A percentile compares a stretch with the other conserved stretches of the same genome.
Conservation (phyloP, 2,113 vertebrate species). For the Ifrita kowaldi region DNA sequence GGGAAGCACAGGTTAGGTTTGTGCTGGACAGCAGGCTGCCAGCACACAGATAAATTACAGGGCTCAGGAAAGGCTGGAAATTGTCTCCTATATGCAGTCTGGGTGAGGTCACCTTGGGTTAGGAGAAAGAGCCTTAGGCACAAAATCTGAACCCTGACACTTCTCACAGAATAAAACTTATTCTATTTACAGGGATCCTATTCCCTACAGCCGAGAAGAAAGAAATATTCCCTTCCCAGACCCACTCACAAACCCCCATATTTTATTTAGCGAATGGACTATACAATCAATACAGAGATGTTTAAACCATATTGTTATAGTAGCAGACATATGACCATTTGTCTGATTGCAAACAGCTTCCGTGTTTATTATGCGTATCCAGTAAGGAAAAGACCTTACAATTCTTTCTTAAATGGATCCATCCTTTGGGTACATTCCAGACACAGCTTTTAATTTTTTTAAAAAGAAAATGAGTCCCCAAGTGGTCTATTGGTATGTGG, state of each 20-base stretch:
- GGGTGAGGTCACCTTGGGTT: neutral
- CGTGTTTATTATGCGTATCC: neutral
- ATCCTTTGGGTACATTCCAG: neutral
- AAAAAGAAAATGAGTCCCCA: neutral
- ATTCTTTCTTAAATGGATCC: neutral
- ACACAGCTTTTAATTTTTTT: neutral
- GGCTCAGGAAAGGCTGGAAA: neutral
- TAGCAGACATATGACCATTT: neutral
- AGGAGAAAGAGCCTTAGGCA: neutral
- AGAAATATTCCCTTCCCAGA: neutral
- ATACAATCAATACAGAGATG: neutral
- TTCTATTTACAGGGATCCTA: neutral
- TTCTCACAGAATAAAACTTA: neutral
- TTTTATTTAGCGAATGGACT: neutral
- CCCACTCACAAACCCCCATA: accelerated
- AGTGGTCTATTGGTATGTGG: neutral
- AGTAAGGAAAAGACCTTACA: neutral
- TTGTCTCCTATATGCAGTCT: neutral
- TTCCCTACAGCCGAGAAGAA: neutral
- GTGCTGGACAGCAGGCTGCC: neutral
- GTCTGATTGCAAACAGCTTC: neutral
- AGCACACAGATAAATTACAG: neutral
- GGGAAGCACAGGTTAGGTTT: neutral
- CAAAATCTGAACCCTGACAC: neutral
- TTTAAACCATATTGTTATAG: neutral